Base-by-base conservation (phyloP, 2,797 vertebrate genomes). In the Hoplostethus atlanticus region DNA sequence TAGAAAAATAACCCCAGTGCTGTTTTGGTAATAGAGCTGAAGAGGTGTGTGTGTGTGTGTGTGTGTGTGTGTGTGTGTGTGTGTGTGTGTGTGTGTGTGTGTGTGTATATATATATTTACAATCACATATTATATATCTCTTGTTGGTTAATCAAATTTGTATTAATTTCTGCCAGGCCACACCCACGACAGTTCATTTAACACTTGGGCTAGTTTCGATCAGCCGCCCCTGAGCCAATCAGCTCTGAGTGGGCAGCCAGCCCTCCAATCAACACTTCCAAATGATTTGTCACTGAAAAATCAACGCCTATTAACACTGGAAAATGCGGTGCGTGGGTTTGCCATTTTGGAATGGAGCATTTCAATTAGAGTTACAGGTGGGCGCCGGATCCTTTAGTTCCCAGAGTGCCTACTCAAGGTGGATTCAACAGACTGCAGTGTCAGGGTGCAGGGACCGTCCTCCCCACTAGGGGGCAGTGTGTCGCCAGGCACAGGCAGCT, bases 391-490 rank as follows among this genome's bases (percentile, higher is more conserved):
- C 16, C 6, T 50, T 74, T 3, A 30, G 9, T 40, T 40, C 61
- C 42, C 25, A 47, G 3, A 34, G 1, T 31, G 52, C 72, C 50
- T 60, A 51, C 36, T 57, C 46, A 36, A 17, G 58, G 0, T 63
- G 38, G 16, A 15, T 62, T 40, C 31, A 68, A n/a, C 4, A 51
- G 10, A 46, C 8, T 50, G 61, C 56, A 64, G 38, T 0, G 17
- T 54, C 53, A 66, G 63, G 60, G 1, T 5, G 15, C 50, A 42
- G 36, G 46, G 4, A 4, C 15, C 21, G 1, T 0, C 1, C 3
- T 2, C 3, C 21, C 77, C 93, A 85, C 81, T 60, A 88, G 93
- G 76, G 89, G 91, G 69, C 90, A 92, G 77, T 90, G 51, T 90
- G 69, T 67, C 57, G 75, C 59, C 83, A 25, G 52, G 1, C 50